Conservation (phyloP, 2,797 vertebrate species). For the Microctenopoma stevenorrisi region DNA sequence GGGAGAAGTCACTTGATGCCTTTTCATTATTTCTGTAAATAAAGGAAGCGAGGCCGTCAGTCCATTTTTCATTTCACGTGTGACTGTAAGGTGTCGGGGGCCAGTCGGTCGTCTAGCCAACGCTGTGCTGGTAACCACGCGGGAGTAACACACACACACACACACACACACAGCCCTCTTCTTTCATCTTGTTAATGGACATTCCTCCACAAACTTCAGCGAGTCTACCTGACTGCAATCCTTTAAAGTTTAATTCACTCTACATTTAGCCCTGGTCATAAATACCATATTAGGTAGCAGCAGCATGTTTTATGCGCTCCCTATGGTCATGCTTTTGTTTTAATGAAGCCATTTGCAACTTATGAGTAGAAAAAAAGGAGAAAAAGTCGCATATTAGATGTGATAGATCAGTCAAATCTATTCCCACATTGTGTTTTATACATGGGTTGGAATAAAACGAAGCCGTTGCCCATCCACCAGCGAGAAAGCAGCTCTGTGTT, state of each 20-base stretch:
- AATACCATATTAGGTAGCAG: constrained; percentile 98
- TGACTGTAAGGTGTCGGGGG: constrained; percentile 77
- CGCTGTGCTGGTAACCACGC: constrained; percentile 74
- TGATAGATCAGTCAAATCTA: constrained; percentile 94
- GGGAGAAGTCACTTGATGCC: constrained; percentile 55
- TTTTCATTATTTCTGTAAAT: constrained; percentile 79
- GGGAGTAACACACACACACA: constrained; percentile 76
- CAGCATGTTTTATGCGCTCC: constrained; percentile 92
- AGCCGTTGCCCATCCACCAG: constrained; percentile 47
- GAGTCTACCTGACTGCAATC: constrained; percentile 96
- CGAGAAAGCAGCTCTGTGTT: constrained; percentile 31
- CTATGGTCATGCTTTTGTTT: constrained; percentile 97
- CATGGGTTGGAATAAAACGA: constrained; percentile 86
- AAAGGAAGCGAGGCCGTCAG: constrained; percentile 55
- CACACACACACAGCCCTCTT: constrained; percentile 59
- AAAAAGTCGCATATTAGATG: constrained; percentile 89
- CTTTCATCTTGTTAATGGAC: constrained; percentile 98
- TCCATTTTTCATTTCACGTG: constrained; percentile 79
- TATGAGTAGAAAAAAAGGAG: constrained; percentile 84
- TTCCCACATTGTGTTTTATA: constrained; percentile 94
- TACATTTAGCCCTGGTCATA: constrained; percentile 98
- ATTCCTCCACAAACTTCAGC: constrained; percentile 88
- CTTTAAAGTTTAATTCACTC: constrained; percentile 99
- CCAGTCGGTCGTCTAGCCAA: constrained; percentile 77
- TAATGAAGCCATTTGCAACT: constrained; percentile 99